phyloP scores from a whole-genome alignment of 1,140 invertebrate genomes.

The Hyles euphorbiae region DNA sequence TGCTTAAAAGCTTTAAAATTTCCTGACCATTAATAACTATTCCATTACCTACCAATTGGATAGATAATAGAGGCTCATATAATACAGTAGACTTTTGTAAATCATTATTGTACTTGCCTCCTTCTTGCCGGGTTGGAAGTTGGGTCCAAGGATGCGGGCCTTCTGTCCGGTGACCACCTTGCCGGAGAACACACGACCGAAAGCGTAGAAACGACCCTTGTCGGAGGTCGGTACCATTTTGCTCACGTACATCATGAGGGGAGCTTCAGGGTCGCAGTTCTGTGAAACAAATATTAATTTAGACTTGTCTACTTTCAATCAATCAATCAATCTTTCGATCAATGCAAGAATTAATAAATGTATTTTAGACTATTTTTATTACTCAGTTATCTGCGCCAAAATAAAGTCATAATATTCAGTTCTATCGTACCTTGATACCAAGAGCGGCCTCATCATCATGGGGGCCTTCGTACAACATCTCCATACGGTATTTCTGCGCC shows the following conservation, averaged over 20 bases:
- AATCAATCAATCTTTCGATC: no score
- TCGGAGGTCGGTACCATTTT: conserved; percentile 99
- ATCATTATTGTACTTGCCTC: conserved; percentile 77
- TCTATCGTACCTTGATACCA: conserved; percentile 83
- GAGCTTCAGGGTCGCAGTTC: conserved; percentile 96
- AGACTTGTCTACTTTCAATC: no score
- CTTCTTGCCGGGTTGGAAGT: conserved; percentile 98
- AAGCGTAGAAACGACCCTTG: conserved; percentile 99
- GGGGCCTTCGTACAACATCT: conserved; percentile 99
- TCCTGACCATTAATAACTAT: no score
- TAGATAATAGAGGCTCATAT: no score
- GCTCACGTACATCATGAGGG: conserved; percentile 99
- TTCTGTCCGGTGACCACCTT: conserved; percentile 95
- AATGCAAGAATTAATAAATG: no score
- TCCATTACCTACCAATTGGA: no score
- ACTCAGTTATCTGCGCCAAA: no score
- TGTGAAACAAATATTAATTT: conserved; percentile 52
- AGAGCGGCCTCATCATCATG: conserved; percentile 97
- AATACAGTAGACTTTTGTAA: no score
- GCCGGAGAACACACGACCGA: conserved; percentile 99
- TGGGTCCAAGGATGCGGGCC: conserved; percentile 98
- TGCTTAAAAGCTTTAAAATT: no score
- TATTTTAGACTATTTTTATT: no score
- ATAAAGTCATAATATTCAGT: neutral
- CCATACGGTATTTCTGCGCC: conserved; percentile 99